phyloP scores from a whole-genome alignment of 2,797 vertebrate genomes.

The Buceros bicornis region DNA sequence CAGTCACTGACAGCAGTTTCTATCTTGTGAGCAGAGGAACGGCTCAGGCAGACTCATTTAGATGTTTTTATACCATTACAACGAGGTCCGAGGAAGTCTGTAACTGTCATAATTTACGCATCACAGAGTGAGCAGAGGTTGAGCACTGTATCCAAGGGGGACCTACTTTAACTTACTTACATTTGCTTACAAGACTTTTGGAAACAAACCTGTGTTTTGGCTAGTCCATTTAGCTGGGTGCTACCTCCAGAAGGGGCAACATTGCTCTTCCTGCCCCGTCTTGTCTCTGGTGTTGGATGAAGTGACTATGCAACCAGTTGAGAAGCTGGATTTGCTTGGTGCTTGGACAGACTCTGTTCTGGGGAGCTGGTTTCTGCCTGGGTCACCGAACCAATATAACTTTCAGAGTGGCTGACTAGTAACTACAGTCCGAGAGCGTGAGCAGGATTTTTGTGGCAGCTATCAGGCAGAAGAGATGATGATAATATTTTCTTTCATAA shows the following conservation, averaged over 20 bases:
- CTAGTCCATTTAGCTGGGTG: neutral
- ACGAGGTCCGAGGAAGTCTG: neutral
- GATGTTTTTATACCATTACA: neutral
- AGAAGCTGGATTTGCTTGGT: neutral
- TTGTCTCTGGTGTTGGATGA: neutral
- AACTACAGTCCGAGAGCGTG: neutral
- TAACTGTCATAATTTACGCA: neutral
- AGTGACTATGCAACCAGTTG: neutral
- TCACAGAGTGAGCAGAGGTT: neutral
- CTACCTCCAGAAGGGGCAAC: neutral
- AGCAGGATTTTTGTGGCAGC: neutral
- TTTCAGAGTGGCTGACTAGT: neutral
- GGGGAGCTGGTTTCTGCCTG: neutral
- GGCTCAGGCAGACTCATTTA: neutral
- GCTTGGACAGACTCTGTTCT: neutral
- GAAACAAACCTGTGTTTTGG: neutral
- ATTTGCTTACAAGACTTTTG: neutral
- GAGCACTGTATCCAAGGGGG: neutral
- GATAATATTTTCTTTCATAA: neutral
- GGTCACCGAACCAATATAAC: neutral
- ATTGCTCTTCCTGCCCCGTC: neutral
- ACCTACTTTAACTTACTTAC: neutral
- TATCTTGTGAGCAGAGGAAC: neutral
- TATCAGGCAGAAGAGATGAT: neutral
- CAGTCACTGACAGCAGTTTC: neutral